Conservation (phyloP, 2,888 invertebrate genomes). For the Pammene aurita region DNA sequence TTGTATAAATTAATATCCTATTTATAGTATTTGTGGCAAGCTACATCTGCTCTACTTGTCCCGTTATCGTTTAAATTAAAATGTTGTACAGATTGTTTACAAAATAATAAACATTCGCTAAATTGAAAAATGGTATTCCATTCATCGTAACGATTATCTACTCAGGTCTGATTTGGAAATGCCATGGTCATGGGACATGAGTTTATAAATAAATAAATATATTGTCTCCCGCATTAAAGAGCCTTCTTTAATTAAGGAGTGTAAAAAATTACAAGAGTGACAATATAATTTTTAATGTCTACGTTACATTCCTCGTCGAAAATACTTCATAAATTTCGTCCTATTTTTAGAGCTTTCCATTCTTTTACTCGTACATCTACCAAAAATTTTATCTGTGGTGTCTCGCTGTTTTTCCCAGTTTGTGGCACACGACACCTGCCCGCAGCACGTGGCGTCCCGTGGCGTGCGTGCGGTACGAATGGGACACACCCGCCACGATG, state of each 20-base stretch:
- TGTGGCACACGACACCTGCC: constrained; percentile 34
- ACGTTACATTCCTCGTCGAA: not conserved
- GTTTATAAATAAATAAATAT: no score
- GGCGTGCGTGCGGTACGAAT: constrained; percentile 31
- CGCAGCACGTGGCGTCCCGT: constrained; percentile 34
- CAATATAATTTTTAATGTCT: not conserved
- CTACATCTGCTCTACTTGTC: constrained; percentile 20
- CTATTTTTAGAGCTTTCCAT: not conserved
- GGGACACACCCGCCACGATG: constrained; percentile 29
- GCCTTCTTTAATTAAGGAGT: no score
- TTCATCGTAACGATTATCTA: not conserved
- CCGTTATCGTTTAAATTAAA: constrained; percentile 28
- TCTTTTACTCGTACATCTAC: not conserved
- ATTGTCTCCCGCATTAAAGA: no score
- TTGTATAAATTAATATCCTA: constrained; percentile 27
- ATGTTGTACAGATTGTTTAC: not conserved
- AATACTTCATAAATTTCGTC: not conserved
- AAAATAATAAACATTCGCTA: not conserved
- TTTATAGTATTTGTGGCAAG: constrained; percentile 20
- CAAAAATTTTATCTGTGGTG: not conserved
- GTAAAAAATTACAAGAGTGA: not conserved
- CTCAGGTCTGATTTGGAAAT: constrained; percentile 4
- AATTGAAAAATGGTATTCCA: not conserved
- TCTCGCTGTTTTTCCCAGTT: constrained; percentile 20
- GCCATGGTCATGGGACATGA: no score